Conservation (phyloP, 2,797 vertebrate genomes). For the Ambastaia sidthimunki region DNA sequence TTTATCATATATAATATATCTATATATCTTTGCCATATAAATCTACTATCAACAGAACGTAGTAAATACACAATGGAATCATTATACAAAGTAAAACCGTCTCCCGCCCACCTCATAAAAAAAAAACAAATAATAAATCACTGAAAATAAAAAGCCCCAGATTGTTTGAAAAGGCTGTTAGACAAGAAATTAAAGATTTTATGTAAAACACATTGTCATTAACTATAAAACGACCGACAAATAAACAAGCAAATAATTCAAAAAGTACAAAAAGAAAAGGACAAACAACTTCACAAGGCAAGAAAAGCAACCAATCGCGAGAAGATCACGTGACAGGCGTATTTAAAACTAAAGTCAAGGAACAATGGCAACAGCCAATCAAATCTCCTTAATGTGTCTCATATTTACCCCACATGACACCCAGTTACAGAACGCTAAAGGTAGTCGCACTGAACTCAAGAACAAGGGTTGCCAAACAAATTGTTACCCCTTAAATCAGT, state of each 20-base stretch:
- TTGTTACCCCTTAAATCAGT: slow-evolving; percentile 34
- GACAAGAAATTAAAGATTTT: slow-evolving; percentile 57
- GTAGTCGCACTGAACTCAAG: slow-evolving; percentile 79
- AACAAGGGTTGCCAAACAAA: slow-evolving; percentile 59
- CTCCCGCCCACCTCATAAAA: slow-evolving; percentile 58
- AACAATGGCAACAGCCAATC: slow-evolving; percentile 68
- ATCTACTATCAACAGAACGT: slow-evolving; percentile 86
- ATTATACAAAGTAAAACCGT: slow-evolving; percentile 85
- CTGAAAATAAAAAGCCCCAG: slow-evolving; percentile 50
- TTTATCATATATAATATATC: slow-evolving; percentile 77
- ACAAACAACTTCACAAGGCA: slow-evolving; percentile 56
- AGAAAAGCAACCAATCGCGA: slow-evolving; percentile 43
- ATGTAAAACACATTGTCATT: slow-evolving; percentile 66
- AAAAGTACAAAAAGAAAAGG: slow-evolving; percentile 56
- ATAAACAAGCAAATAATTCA: slow-evolving; percentile 54
- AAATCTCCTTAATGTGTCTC: slow-evolving; percentile 58
- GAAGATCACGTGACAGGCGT: slow-evolving; percentile 58
- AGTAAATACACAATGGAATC: slow-evolving; percentile 82
- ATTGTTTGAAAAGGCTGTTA: slow-evolving; percentile 45
- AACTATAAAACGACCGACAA: slow-evolving; percentile 71
- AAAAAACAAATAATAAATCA: slow-evolving; percentile 37
- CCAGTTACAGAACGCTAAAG: slow-evolving; percentile 70
- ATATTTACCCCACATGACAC: slow-evolving; percentile 50
- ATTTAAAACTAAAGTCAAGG: slow-evolving; percentile 63
- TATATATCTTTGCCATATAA: slow-evolving; percentile 79